phyloP scores from a whole-genome alignment of 2,797 vertebrate species.

The Syngnathus rostellatus region DNA sequence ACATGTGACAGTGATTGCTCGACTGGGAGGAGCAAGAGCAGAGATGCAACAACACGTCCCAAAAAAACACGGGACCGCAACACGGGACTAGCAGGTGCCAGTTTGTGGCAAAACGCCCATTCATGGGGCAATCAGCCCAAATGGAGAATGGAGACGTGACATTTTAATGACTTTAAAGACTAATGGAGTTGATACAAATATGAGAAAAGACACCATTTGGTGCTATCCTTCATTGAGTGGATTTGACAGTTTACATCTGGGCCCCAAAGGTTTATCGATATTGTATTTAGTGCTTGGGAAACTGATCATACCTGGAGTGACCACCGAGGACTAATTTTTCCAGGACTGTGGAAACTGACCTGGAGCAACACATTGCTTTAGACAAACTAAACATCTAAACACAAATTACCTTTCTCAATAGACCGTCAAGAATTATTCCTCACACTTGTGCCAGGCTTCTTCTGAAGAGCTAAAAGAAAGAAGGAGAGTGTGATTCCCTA shows the following conservation, averaged over 20 bases:
- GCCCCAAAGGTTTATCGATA: background rate
- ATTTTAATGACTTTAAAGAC: background rate
- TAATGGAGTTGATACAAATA: background rate
- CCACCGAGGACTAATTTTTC: conserved; percentile 40
- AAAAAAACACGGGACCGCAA: no score
- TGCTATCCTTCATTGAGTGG: background rate
- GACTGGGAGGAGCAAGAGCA: no score
- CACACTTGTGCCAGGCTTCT: conserved; percentile 10
- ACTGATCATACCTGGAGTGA: conserved; percentile 17
- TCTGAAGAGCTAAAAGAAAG: conserved; percentile 10
- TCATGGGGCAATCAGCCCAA: no score
- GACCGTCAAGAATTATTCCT: conserved; percentile 12
- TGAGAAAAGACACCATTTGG: background rate
- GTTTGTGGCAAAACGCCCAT: no score
- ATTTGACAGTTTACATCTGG: background rate
- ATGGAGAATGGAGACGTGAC: no score
- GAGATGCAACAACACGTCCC: no score
- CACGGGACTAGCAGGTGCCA: no score
- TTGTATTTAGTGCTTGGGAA: background rate
- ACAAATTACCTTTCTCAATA: conserved; percentile 32
- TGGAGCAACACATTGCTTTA: conserved; percentile 9
- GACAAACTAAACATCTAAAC: conserved; percentile 29
- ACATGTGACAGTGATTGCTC: no score
- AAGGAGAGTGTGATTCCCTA: conserved; percentile 7
- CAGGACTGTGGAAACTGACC: conserved; percentile 21